phyloP scores from a whole-genome alignment of 2,888 invertebrate genomes.

The Trachelus tabidus region DNA sequence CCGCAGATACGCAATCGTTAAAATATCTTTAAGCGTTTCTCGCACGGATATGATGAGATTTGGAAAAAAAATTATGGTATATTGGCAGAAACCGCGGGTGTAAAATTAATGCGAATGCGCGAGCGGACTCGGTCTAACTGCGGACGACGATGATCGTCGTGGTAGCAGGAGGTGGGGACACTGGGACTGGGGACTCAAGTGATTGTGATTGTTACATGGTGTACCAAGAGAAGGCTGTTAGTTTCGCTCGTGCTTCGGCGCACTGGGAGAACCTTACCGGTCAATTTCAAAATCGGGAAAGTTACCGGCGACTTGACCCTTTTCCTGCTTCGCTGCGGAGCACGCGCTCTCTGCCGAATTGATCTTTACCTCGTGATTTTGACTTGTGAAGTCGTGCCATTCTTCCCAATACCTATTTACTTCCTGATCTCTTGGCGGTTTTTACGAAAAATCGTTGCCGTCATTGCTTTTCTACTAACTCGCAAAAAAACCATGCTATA shows the following conservation, averaged over 20 bases:
- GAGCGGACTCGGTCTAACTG: slow-evolving; percentile 65
- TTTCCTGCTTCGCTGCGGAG: slow-evolving; percentile 9
- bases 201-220: slow-evolving; percentile 22
- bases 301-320: slow-evolving; percentile 26
- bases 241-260: slow-evolving; percentile 5
- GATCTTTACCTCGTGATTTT: neutral
- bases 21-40: neutral
- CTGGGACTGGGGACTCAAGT: slow-evolving; percentile 39
- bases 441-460: neutral
- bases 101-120: slow-evolving; percentile 62
- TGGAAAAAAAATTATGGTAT: neutral
- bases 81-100: slow-evolving; percentile 28
- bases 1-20: neutral
- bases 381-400: neutral
- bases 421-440: neutral
- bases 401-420: neutral
- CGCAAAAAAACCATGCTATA: neutral
- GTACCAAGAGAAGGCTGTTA: slow-evolving; percentile 27
- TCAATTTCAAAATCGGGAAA: slow-evolving; percentile 47
- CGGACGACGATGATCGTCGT: slow-evolving; percentile 55
- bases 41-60: neutral
- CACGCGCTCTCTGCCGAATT: neutral
- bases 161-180: slow-evolving; percentile 37
- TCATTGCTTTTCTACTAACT: neutral
- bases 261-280: slow-evolving; percentile 13